Evolutionary conservation across 2,888 invertebrate genomes (phyloP).

Genomic region (Pammene aurita): DNA sequence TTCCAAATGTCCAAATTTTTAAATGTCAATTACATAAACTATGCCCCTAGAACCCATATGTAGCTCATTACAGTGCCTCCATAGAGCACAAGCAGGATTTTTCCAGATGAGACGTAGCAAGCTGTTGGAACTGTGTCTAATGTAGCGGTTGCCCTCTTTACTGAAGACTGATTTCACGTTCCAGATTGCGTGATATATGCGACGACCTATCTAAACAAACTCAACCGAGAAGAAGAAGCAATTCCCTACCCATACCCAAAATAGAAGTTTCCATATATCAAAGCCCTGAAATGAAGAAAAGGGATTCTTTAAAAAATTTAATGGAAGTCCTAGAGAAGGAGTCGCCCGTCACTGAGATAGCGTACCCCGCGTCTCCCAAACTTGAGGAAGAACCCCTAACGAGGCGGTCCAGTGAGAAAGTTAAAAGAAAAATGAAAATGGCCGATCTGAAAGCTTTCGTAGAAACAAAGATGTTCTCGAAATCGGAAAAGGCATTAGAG

Average conservation of each 20-base stretch:
- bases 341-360: conserved; percentile 84
- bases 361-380: conserved; percentile 60
- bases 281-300: conserved; percentile 87
- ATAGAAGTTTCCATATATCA: conserved; percentile 94
- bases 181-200: conserved; percentile 92
- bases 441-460: conserved; percentile 95
- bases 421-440: conserved; percentile 94
- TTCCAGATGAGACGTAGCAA: no score
- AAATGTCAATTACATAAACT: no score
- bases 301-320: conserved; percentile 87
- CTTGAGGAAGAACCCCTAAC: conserved; percentile 73
- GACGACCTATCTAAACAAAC: conserved; percentile 91
- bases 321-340: conserved; percentile 91
- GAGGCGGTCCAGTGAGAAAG: conserved; percentile 90
- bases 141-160: no score
- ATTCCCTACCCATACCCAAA: conserved; percentile 96
- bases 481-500: conserved; percentile 95
- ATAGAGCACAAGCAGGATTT: no score
- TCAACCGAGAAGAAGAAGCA: conserved; percentile 93
- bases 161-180: conserved; percentile 41
- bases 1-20: no score
- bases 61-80: no score
- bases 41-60: no score
- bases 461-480: conserved; percentile 94
- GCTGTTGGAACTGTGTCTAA: no score